These are phyloP conservation scores for Diplosoma virens DNA, from an alignment of 23 tunicate genomes.

Conservation along the genomic window DNA sequence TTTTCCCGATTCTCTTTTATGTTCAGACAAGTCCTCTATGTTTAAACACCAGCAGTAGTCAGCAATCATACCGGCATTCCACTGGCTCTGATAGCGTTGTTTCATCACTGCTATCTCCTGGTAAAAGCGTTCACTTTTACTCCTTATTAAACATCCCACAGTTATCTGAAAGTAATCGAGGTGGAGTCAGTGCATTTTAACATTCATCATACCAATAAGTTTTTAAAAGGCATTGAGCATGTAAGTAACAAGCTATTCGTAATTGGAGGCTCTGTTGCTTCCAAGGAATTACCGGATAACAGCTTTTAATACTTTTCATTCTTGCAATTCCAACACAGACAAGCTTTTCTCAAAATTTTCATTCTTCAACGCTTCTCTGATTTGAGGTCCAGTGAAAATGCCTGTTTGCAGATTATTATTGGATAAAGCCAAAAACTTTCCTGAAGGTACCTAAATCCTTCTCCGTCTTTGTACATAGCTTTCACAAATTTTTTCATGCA, in stretches of 20 bases:
- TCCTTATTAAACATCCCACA: constrained; percentile 29
- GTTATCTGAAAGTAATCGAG: constrained; percentile 19
- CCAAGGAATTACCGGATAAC: constrained; percentile 14
- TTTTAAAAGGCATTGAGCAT: constrained; percentile 29
- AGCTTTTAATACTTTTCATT: constrained; percentile 4
- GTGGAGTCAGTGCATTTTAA: constrained; percentile 36
- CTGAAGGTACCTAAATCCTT: constrained; percentile 24
- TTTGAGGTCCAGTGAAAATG: constrained; percentile 30
- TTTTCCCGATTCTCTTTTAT: constrained; percentile 6
- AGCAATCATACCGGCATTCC: constrained; percentile 34
- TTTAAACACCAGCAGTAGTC: constrained; percentile 35
- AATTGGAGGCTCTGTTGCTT: constrained; percentile 17
- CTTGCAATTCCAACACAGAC: constrained; percentile 24
- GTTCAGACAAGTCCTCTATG: constrained; percentile 15
- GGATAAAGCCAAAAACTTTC: not conserved
- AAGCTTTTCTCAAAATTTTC: constrained; percentile 6
- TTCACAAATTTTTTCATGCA: constrained; percentile 32
- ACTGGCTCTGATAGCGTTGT: constrained; percentile 27
- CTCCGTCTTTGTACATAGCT: not conserved
- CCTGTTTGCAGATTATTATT: constrained; percentile 4
- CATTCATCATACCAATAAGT: constrained; percentile 5
- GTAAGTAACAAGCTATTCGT: constrained; percentile 16
- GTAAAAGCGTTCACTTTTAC: constrained; percentile 33
- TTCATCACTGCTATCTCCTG: constrained; percentile 42
- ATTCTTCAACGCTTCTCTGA: constrained; percentile 21